Evolutionary conservation across 2,113 vertebrate species (phyloP).

Genomic region (Chlamydotis undulata): DNA sequence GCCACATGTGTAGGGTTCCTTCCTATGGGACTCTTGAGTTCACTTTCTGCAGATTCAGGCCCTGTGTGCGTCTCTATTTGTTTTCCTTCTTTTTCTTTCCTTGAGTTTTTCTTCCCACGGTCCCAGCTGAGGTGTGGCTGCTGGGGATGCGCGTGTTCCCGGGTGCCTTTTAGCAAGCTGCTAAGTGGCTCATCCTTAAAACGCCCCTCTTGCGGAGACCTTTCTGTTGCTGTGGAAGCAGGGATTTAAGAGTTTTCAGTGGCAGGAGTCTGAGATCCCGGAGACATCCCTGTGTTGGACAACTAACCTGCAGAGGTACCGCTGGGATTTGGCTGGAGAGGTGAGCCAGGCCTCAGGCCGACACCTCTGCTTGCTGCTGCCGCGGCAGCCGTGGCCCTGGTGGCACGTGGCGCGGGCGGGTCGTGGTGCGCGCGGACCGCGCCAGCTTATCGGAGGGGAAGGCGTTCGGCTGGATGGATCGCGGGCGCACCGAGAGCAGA

Average conservation of each 20-base stretch:
- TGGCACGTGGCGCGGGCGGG: background rate
- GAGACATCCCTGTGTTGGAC: background rate
- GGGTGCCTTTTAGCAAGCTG: background rate
- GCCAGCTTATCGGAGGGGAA: background rate
- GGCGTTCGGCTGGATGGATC: background rate
- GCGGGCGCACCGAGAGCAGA: background rate
- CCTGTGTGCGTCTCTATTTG: background rate
- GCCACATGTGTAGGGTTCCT: fast-evolving
- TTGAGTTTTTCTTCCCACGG: fast-evolving
- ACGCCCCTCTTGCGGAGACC: fast-evolving
- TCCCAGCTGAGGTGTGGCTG: background rate
- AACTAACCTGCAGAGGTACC: background rate
- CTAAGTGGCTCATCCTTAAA: background rate
- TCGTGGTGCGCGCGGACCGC: background rate
- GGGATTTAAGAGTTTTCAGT: background rate
- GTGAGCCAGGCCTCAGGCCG: fast-evolving
- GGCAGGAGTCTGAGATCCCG: background rate
- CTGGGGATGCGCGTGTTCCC: background rate
- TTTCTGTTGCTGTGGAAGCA: background rate
- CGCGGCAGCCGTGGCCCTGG: too few species aligned
- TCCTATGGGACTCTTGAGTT: fast-evolving
- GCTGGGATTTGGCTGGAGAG: fast-evolving
- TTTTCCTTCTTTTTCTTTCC: background rate
- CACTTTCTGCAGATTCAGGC: background rate
- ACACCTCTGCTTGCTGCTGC: fast-evolving